Conservation (phyloP, 2,797 vertebrate species). For the Pelochelys cantorii region DNA sequence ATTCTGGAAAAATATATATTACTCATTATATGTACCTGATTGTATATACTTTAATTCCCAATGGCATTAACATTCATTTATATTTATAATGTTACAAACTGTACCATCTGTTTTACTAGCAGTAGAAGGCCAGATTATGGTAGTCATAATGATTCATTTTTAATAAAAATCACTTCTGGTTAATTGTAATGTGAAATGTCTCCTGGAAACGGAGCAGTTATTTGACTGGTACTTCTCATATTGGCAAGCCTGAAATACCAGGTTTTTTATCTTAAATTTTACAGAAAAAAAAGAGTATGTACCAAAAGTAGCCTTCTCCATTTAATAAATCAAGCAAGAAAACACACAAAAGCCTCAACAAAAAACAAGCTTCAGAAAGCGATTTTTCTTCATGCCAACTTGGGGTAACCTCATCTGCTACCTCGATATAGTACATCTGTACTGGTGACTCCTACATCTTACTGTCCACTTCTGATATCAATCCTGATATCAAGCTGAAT, state of each 20-base stretch:
- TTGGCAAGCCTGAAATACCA: conserved; percentile 2
- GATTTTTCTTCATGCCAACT: not conserved
- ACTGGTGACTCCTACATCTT: not conserved
- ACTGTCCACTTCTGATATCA: not conserved
- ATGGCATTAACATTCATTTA: conserved; percentile 70
- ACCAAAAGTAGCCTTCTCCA: conserved; percentile 7
- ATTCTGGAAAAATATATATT: conserved; percentile 67
- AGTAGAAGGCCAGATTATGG: conserved; percentile 57
- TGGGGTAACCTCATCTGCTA: not conserved
- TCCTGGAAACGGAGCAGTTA: conserved; percentile 66
- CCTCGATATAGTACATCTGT: not conserved
- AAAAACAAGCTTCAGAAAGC: not conserved
- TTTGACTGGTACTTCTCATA: conserved; percentile 26
- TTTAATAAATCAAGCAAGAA: not conserved
- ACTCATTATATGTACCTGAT: conserved; percentile 59
- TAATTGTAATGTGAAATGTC: conserved; percentile 68
- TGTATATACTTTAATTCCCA: conserved; percentile 69
- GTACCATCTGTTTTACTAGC: conserved; percentile 68
- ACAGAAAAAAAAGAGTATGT: not conserved
- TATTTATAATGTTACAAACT: conserved; percentile 77
- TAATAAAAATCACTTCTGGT: conserved; percentile 63
- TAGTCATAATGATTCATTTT: conserved; percentile 66
- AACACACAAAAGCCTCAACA: not conserved
- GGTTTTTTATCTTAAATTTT: not conserved
- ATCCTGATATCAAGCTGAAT: not conserved